Evolutionary conservation across 2,113 vertebrate species (phyloP), one percentile per base, ranked within the genome.

Genomic region (Spheniscus mendiculus): DNA sequence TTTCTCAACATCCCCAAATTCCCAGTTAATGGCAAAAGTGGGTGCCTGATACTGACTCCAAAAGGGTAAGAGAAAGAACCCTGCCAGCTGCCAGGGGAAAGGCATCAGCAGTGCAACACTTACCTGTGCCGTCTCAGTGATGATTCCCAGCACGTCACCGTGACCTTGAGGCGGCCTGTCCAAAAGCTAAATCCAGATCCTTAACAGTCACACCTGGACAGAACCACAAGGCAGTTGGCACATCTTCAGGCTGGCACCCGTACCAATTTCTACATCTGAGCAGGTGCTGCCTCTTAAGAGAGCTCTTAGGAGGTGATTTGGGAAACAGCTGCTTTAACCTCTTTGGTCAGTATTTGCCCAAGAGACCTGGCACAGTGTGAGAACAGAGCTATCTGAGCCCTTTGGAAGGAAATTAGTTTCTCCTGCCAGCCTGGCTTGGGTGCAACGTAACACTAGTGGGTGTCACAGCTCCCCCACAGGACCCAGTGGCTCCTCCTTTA

Each of bases 401-500:
- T 70, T 21, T 30, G 32, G 49, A 90, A 49, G 34, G 40, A 90
- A 83, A 52, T 18, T 0, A 70, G 45, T 50, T 73, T 59, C 45
- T 87, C 42, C 72, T 89, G 83, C 13, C 32, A 67, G 83, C 19
- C 47, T 50, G 50, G 45, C 34, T 38, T 45, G 49, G 26, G 16
- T 45, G 32, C 15, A 61, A 2, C 0, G 0, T 56, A 76, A 70
- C 42, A 17, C 36, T 8, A 36, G 14, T 3, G 27, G 13, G 27
- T 66, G 36, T 13, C 59, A 72, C 45, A 77, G 71, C 52, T 86
- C 30, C 34, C 49, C 8, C 1, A 3, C 0, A 20, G 34, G 40
- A n/a, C 30, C 25, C 67, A 72, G 67, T 40, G 93, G 53, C 19
- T 67, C 36, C 53, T 95, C 26, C 36, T 76, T 67, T 32, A 44